Percentiles rank a stretch among this genome's conserved stretches.
phyloP scores from a whole-genome alignment of 2,113 vertebrate genomes.

The Pandion haliaetus region DNA sequence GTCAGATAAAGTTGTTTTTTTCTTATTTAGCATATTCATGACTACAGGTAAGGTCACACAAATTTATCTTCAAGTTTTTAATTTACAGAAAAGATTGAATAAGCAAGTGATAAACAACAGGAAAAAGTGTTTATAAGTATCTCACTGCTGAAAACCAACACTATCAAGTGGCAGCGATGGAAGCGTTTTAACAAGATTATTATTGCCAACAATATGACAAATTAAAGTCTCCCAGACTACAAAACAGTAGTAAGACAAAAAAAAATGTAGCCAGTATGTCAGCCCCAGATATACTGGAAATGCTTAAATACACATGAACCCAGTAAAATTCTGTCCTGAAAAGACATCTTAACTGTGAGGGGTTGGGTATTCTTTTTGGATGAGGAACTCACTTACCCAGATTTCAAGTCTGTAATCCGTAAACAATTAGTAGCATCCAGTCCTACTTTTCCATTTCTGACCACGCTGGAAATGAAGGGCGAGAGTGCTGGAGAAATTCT shows the following conservation, averaged over 20 bases:
- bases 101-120: background rate
- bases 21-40: background rate
- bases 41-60: background rate
- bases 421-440: slow-evolving; percentile 94
- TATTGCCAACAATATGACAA: slow-evolving; percentile 28
- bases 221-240: background rate
- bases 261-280: background rate
- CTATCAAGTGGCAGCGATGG: background rate
- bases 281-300: background rate
- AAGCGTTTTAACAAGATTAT: slow-evolving; percentile 11
- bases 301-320: background rate
- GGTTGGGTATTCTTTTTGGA: background rate
- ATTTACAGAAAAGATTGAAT: background rate
- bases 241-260: background rate
- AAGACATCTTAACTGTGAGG: background rate
- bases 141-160: background rate
- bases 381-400: slow-evolving; percentile 81
- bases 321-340: background rate
- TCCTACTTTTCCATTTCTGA: slow-evolving; percentile 93
- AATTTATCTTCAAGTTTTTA: background rate
- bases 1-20: background rate
- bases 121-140: background rate
- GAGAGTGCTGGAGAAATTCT: slow-evolving; percentile 91
- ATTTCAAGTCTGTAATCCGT: slow-evolving; percentile 96
- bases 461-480: slow-evolving; percentile 90